These are phyloP conservation scores for Chaenocephalus aceratus DNA, from an alignment of 2,113 vertebrate species.

Conservation along the genomic window DNA sequence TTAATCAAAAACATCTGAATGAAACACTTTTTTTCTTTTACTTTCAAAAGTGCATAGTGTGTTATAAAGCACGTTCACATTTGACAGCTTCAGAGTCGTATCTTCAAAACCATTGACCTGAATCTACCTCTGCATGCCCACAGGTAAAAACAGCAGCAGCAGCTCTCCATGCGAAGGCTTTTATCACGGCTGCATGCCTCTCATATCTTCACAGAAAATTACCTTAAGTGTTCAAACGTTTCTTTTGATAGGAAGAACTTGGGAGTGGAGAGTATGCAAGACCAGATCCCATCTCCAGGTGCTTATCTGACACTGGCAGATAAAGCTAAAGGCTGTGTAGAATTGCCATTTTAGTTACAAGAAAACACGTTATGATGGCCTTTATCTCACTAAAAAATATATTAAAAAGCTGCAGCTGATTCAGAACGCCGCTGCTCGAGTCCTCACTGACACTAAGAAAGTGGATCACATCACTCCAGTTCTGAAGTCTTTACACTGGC, in stretches of 20 bases:
- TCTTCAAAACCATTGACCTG: not conserved
- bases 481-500: too few relatives aligned
- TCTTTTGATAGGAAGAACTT: constrained; percentile 8
- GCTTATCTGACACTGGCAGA: not conserved
- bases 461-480: too few relatives aligned
- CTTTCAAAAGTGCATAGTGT: not conserved
- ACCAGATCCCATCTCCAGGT: not conserved
- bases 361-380: not conserved
- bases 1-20: too few relatives aligned
- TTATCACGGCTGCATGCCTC: constrained; percentile 34
- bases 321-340: not conserved
- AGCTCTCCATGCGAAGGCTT: constrained; percentile 30
- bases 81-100: not conserved
- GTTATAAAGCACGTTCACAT: not conserved
- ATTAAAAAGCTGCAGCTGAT: too few relatives aligned
- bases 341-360: not conserved
- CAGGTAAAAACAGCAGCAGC: not conserved
- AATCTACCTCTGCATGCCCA: constrained; percentile 10
- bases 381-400: too few relatives aligned
- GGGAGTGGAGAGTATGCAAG: not conserved
- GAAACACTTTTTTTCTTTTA: too few relatives aligned
- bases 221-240: not conserved
- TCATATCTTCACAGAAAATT: constrained; percentile 15
- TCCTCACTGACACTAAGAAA: too few relatives aligned
- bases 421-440: too few relatives aligned